A percentile compares a stretch with the other conserved stretches of the same genome.
phyloP scores from a whole-genome alignment of 1,140 invertebrate genomes.

The Sesamia nonagrioides region DNA sequence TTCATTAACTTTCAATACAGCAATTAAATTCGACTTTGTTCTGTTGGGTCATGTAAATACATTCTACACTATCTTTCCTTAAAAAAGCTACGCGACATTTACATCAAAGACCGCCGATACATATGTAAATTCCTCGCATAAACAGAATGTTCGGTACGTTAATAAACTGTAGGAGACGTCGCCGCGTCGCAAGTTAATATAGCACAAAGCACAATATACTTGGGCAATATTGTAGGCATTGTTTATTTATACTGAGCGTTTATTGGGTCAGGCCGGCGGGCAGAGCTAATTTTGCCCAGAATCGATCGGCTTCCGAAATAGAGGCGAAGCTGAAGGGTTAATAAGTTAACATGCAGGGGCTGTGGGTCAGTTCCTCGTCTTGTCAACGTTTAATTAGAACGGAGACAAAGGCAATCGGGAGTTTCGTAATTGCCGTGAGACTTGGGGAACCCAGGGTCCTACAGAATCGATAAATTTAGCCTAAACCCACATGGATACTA shows the following conservation, averaged over 20 bases:
- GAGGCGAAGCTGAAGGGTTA: constrained; percentile 38
- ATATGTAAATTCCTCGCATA: constrained; percentile 10
- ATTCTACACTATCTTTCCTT: neutral
- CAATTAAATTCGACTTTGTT: constrained; percentile 3
- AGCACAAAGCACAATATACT: constrained; percentile 16
- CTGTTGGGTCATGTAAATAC: neutral
- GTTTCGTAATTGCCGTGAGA: neutral
- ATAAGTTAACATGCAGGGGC: constrained; percentile 12
- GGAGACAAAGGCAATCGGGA: neutral
- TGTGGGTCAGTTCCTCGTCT: constrained; percentile 21
- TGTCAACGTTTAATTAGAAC: constrained; percentile 34
- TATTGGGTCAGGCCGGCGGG: constrained; percentile 41
- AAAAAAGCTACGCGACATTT: neutral
- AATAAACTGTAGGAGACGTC: constrained; percentile 16
- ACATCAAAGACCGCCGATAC: neutral
- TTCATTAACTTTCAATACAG: neutral
- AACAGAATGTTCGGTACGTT: constrained; percentile 4
- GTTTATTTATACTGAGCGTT: constrained; percentile 45
- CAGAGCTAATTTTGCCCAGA: constrained; percentile 46
- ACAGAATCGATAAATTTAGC: no score
- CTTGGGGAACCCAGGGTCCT: neutral
- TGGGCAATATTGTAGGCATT: constrained; percentile 34
- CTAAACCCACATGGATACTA: no score
- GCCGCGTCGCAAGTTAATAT: constrained; percentile 13
- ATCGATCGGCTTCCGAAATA: constrained; percentile 46